Conservation (phyloP, 1,140 invertebrate species). For the Platorchestia sp. region DNA sequence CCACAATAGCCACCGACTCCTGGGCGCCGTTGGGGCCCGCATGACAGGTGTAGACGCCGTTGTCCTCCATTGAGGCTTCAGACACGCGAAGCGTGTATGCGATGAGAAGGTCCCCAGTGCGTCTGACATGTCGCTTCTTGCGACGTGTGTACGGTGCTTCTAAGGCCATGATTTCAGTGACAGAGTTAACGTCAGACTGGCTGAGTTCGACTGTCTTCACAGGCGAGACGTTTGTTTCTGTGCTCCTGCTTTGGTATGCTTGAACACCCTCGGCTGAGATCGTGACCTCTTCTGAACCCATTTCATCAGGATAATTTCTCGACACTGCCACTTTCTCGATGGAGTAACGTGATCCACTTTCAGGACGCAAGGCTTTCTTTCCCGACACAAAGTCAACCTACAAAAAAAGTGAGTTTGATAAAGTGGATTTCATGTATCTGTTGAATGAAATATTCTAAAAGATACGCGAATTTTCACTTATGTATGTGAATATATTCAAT, state of each 20-base stretch:
- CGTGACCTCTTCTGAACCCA: not conserved
- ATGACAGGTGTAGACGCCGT: conserved; percentile 38
- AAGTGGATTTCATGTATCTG: not conserved
- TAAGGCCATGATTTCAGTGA: not conserved
- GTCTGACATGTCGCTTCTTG: not conserved
- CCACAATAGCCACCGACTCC: not conserved
- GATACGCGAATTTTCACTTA: too few relatives aligned
- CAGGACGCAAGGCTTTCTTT: conserved; percentile 44
- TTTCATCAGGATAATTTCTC: not conserved
- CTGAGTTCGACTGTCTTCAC: not conserved
- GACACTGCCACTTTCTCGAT: conserved; percentile 28
- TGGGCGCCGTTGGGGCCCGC: conserved; percentile 33
- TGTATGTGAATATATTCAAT: too few relatives aligned
- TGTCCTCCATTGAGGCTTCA: not conserved
- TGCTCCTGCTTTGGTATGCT: not conserved
- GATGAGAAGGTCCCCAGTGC: not conserved
- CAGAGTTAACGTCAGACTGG: not conserved
- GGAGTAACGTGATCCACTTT: conserved; percentile 14
- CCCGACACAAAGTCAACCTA: conserved; percentile 33
- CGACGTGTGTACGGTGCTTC: not conserved
- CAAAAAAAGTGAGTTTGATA: not conserved
- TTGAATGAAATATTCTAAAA: not conserved
- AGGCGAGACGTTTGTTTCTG: not conserved
- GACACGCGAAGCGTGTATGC: conserved; percentile 21
- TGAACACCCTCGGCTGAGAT: not conserved